Evolutionary conservation across 2,797 vertebrate genomes (phyloP), one percentile per base, ranked within the genome.

Genomic region (Centroberyx gerrardi): DNA sequence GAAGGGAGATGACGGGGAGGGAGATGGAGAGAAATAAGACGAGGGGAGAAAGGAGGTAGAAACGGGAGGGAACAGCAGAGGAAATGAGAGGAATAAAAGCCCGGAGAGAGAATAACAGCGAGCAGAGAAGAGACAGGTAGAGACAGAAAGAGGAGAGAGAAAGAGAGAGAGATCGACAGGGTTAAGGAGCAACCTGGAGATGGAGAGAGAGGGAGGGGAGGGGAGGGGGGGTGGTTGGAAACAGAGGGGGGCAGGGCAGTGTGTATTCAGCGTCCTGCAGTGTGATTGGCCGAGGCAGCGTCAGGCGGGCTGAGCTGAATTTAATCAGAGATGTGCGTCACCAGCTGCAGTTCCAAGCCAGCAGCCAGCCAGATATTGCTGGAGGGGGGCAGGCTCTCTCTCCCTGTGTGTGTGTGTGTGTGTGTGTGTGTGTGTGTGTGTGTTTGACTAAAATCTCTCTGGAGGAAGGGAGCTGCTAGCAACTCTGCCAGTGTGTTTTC

Each of bases 271-370:
- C 4, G 4, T 67, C 69, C 79, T 62, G 66, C 58, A 0, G 8
- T 40, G 58, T 82, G 87, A 94, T 94, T 94, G 93, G 91, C 80
- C 17, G 80, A 86, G 89, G 79, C 82, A 72, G 83, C 74, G 78
- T 94, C 89, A 92, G 92, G 82, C 75, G 33, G 87, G 73, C 80
- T 64, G 76, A 90, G 93, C 90, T 92, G 94, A 94, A 93, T 93
- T 89, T 94, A 95, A 96, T 96, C 94, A 94, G 92, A 93, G 87
- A 94, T 93, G 94, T 96, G 94, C 93, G 93, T 96, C 95, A 95
- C 92, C 92, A 90, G 88, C 92, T 94, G 93, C 93, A 94, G 87
- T 91, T 93, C 90, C 90, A 91, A 94, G 93, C 90, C 90, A 93
- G 89, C 93, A 92, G 87, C 88, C 86, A 83, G 81, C 71, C 59